Evolutionary conservation across 1,140 invertebrate genomes (phyloP).

Genomic region (Aphelinus certus): DNA sequence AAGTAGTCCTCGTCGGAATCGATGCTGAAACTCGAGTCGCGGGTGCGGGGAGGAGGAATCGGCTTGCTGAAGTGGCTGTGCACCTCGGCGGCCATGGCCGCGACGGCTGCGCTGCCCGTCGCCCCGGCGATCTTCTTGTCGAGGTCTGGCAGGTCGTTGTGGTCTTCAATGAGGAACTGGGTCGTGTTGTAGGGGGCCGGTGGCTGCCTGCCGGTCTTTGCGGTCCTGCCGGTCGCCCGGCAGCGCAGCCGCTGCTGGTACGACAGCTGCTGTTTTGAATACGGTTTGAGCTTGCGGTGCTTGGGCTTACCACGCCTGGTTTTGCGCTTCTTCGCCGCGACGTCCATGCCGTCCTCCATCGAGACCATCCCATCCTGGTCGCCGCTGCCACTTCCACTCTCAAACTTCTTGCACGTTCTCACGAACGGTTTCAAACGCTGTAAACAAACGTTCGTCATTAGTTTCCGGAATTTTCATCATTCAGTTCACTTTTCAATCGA

Average conservation of each 20-base stretch:
- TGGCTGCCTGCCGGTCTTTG: conserved; percentile 56
- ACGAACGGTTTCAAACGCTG: conserved; percentile 40
- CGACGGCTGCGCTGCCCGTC: conserved; percentile 24
- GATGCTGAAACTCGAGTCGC: conserved; percentile 83
- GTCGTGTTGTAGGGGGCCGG: conserved; percentile 92
- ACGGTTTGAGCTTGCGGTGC: conserved; percentile 60
- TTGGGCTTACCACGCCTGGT: conserved; percentile 63
- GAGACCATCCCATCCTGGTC: conserved; percentile 54
- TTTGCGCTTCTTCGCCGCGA: conserved; percentile 60
- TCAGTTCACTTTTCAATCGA: too few relatives aligned
- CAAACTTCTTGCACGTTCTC: conserved; percentile 45
- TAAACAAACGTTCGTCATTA: conserved; percentile 19
- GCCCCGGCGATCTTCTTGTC: conserved; percentile 73
- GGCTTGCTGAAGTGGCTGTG: conserved; percentile 53
- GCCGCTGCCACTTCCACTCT: conserved; percentile 58
- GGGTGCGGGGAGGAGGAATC: conserved; percentile 67
- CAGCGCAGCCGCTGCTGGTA: conserved; percentile 50
- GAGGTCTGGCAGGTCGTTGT: conserved; percentile 79
- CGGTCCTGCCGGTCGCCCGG: conserved; percentile 46
- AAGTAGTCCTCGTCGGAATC: conserved; percentile 87
- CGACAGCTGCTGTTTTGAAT: conserved; percentile 55
- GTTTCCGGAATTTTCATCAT: not conserved
- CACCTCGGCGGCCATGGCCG: conserved; percentile 17
- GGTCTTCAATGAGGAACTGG: conserved; percentile 93
- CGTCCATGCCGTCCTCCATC: conserved; percentile 54